These are phyloP conservation scores for Heliocidaris erythrogramma DNA, from an alignment of 35 echinoderm and acorn worm genomes.

Conservation along the genomic window DNA sequence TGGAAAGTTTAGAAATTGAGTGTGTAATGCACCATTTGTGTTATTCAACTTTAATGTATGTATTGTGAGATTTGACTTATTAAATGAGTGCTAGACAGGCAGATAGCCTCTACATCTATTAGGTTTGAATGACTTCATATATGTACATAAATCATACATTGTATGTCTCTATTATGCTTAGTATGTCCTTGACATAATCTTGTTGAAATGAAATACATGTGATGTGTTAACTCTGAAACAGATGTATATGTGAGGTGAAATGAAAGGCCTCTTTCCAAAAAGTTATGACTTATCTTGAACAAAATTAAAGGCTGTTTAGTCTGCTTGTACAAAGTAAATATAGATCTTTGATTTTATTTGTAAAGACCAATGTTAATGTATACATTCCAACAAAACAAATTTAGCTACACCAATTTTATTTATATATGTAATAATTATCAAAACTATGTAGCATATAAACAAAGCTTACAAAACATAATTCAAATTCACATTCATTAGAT, in stretches of 20 bases:
- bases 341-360: slow-evolving; percentile 6
- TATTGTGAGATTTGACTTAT: too few species aligned
- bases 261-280: too few species aligned
- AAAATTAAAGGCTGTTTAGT: background rate
- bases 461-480: background rate
- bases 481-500: background rate
- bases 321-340: background rate
- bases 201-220: too few species aligned
- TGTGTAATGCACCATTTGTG: too few species aligned
- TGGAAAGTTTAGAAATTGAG: background rate
- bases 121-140: background rate
- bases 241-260: too few species aligned
- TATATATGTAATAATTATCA: too few species aligned
- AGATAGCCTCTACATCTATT: background rate
- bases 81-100: too few species aligned
- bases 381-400: background rate
- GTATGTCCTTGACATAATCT: too few species aligned
- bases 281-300: too few species aligned
- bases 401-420: too few species aligned
- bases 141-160: background rate
- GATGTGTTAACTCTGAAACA: too few species aligned
- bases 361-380: background rate
- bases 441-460: background rate
- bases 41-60: too few species aligned
- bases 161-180: background rate